Conservation (phyloP, 2,888 invertebrate species). For the Agonum fuliginosum region DNA sequence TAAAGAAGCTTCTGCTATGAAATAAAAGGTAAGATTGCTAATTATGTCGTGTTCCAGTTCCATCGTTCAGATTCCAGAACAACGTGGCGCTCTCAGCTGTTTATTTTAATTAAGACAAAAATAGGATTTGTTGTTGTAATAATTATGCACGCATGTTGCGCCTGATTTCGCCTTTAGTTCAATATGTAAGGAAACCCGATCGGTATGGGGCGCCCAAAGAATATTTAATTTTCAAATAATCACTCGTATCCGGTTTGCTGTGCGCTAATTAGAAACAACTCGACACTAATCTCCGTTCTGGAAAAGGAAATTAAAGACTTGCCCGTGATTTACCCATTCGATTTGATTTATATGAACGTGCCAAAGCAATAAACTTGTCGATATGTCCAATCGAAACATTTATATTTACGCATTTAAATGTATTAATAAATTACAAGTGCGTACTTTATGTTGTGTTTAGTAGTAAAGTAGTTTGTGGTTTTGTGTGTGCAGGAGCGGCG, state of each 20-base stretch:
- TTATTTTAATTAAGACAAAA: conserved; percentile 57
- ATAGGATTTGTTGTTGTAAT: conserved; percentile 53
- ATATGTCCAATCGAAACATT: conserved; percentile 37
- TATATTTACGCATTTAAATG: conserved; percentile 34
- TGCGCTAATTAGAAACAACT: conserved; percentile 46
- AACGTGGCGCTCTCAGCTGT: conserved; percentile 31
- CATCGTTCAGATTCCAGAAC: not conserved
- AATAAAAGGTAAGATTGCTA: conserved; percentile 42
- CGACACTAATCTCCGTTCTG: conserved; percentile 54
- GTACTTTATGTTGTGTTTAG: conserved; percentile 7
- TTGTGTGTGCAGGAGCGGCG: conserved; percentile 37
- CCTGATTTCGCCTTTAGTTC: conserved; percentile 12
- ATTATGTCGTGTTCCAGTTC: not conserved
- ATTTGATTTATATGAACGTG: conserved; percentile 46
- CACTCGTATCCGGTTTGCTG: conserved; percentile 41
- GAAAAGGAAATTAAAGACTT: conserved; percentile 56
- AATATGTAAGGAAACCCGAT: conserved; percentile 21
- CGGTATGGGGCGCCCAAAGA: conserved; percentile 9
- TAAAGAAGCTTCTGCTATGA: conserved; percentile 50
- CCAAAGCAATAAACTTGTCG: conserved; percentile 22
- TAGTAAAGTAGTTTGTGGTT: conserved; percentile 17
- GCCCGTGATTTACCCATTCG: conserved; percentile 39
- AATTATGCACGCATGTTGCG: conserved; percentile 33
- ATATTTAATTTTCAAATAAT: conserved; percentile 50
- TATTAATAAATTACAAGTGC: conserved; percentile 44